Evolutionary conservation across 2,113 vertebrate genomes (phyloP).

Genomic region (Calypte anna): DNA sequence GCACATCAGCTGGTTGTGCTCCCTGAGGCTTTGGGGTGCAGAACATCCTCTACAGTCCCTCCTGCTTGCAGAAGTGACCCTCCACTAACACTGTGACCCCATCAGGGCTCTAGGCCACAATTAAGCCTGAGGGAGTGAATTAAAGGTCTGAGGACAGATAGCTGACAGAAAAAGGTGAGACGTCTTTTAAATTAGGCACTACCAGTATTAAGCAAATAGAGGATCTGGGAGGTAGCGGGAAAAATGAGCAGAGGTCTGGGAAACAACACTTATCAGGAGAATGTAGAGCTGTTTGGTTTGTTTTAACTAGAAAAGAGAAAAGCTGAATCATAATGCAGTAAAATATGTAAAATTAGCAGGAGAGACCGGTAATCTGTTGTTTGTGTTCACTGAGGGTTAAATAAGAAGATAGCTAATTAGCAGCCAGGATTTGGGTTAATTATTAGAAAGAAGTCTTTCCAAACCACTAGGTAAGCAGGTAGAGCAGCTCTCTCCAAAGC

Average conservation of each 20-base stretch:
- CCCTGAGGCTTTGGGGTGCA: background rate
- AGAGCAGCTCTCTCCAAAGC: constrained; percentile 45
- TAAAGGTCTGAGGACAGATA: background rate
- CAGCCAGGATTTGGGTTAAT: constrained; percentile 48
- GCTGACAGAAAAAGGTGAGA: background rate
- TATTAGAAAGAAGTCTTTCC: constrained; percentile 61
- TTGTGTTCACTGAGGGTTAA: constrained; percentile 45
- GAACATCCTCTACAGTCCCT: background rate
- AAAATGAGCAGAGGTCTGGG: background rate
- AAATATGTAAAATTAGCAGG: constrained; percentile 25
- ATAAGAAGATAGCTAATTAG: constrained; percentile 29
- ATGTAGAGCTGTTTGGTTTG: background rate
- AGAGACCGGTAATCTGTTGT: background rate
- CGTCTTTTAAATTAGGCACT: background rate
- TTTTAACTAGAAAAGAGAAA: constrained; percentile 3
- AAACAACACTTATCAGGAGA: background rate
- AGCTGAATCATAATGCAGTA: background rate
- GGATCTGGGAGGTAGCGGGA: background rate
- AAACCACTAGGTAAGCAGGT: constrained; percentile 65
- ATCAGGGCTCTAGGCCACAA: background rate
- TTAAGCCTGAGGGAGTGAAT: background rate
- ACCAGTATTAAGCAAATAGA: background rate
- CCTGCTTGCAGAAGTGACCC: background rate
- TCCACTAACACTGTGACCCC: background rate
- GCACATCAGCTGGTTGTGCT: background rate